phyloP scores from a whole-genome alignment of 2,888 invertebrate genomes.

The Cephonodes hylas region DNA sequence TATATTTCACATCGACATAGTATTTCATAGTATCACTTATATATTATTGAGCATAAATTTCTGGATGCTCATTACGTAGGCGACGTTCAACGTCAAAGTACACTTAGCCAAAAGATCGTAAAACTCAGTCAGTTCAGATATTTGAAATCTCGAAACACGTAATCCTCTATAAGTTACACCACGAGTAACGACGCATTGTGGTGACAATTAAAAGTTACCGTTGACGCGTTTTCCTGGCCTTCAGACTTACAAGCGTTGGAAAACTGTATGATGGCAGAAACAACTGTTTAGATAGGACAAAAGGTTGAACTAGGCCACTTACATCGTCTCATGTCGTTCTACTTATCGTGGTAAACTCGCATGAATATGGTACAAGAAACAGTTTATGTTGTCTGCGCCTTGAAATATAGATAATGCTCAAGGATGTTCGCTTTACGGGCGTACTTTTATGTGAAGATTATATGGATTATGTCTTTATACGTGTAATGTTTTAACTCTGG shows the following conservation, averaged over 20 bases:
- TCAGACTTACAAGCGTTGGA: constrained; percentile 24
- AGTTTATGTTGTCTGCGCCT: not conserved
- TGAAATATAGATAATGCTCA: not conserved
- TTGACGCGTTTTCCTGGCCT: not conserved
- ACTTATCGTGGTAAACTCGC: constrained; percentile 28
- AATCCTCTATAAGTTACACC: not conserved
- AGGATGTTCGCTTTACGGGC: not conserved
- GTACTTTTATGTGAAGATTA: not conserved
- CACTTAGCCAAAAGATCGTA: not conserved
- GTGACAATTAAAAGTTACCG: not conserved
- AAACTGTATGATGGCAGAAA: constrained; percentile 40
- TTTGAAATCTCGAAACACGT: too few species aligned
- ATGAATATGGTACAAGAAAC: constrained; percentile 11
- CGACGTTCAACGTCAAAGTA: too few species aligned
- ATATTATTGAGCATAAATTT: too few species aligned
- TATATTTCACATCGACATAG: too few species aligned
- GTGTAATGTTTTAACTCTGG: not conserved
- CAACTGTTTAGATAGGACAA: constrained; percentile 66
- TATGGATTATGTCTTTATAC: not conserved
- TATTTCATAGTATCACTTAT: too few species aligned
- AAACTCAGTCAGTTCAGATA: not conserved
- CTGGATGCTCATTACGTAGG: too few species aligned
- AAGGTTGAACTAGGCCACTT: constrained; percentile 61
- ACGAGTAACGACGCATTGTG: not conserved
- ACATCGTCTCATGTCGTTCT: constrained; percentile 39